A percentile compares a stretch with the other conserved stretches of the same genome.
These are phyloP conservation scores for Heterohyrax brucei DNA, from an alignment of 2,797 vertebrate species.

Conservation along the genomic window DNA sequence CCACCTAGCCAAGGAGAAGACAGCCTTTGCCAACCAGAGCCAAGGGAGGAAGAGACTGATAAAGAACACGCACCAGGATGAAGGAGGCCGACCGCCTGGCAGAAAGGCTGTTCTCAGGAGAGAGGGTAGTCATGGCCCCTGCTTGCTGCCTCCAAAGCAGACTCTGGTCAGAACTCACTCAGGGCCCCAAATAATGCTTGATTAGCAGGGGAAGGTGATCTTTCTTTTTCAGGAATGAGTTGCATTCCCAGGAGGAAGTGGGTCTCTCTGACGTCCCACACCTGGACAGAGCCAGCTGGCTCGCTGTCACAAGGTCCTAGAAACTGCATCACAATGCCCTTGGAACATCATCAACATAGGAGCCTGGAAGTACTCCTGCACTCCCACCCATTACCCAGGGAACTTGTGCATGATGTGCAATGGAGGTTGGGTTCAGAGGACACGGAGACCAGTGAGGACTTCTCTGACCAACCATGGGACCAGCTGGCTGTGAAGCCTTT, in stretches of 20 bases:
- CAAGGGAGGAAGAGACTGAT: not conserved
- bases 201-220: not conserved
- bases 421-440: not conserved
- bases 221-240: constrained; percentile 43
- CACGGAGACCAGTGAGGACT: not conserved
- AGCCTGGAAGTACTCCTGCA: not conserved
- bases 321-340: constrained; percentile 78
- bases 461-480: not conserved
- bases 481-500: not conserved
- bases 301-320: constrained; percentile 69
- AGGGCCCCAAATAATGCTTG: not conserved
- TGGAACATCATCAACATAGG: constrained; percentile 21
- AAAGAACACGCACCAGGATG: constrained; percentile 79
- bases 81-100: constrained; percentile 83
- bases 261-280: not conserved
- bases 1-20: not conserved
- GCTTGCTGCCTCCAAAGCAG: constrained; percentile 10
- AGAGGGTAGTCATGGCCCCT: constrained; percentile 83
- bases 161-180: not conserved
- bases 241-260: constrained; percentile 61
- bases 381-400: not conserved
- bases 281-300: not conserved
- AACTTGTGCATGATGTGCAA: not conserved
- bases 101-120: constrained; percentile 86
- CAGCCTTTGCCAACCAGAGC: not conserved